These are phyloP conservation scores for Hypothenemus hampei DNA, from an alignment of 1,140 invertebrate species.

Conservation along the genomic window DNA sequence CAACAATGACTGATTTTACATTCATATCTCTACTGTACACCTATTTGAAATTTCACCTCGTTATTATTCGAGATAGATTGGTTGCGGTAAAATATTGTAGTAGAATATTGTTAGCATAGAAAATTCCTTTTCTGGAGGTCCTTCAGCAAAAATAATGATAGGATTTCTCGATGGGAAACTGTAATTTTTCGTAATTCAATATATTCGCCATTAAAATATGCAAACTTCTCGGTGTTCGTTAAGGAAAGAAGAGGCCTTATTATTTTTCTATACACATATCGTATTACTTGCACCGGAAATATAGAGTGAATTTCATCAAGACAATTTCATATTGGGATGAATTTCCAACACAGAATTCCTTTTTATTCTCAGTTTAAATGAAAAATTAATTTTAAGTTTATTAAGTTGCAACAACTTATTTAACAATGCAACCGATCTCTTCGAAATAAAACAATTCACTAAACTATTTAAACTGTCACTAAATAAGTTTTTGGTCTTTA, in stretches of 20 bases:
- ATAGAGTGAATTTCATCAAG: background rate
- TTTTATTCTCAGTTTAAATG: background rate
- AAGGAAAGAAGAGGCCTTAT: background rate
- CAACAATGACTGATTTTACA: too few relatives aligned
- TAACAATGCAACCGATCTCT: background rate
- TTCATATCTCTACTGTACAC: too few relatives aligned
- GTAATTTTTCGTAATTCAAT: too few relatives aligned
- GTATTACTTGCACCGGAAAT: background rate
- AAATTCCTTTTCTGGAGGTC: too few relatives aligned
- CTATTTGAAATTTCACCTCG: too few relatives aligned
- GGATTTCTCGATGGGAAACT: too few relatives aligned
- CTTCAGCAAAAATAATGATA: too few relatives aligned
- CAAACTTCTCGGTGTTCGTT: background rate
- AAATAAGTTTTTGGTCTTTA: conserved; percentile 9
- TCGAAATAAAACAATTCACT: conserved; percentile 1
- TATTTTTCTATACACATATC: background rate
- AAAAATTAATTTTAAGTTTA: background rate
- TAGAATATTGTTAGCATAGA: too few relatives aligned
- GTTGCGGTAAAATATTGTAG: too few relatives aligned
- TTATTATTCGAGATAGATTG: too few relatives aligned
- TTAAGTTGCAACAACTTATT: background rate
- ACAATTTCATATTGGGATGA: background rate
- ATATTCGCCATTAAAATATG: conserved; percentile 5
- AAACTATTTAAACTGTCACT: conserved; percentile 2
- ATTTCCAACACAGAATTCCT: background rate